phyloP scores from a whole-genome alignment of 2,113 vertebrate genomes.

The Malurus cyaneus region DNA sequence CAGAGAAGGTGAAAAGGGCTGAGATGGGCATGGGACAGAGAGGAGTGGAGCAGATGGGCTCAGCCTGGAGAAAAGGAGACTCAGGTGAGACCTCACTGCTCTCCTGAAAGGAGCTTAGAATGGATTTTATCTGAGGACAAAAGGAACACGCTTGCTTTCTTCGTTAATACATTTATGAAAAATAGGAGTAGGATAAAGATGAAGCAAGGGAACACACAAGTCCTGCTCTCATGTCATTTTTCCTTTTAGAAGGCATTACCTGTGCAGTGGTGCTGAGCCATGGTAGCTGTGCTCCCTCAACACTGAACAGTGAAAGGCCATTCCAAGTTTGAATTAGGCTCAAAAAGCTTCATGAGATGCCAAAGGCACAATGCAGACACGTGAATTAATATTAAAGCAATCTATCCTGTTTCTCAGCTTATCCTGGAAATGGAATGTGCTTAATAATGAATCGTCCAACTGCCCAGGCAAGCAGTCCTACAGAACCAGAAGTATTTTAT shows the following conservation, averaged over 20 bases:
- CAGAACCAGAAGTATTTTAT: slow-evolving; percentile 9
- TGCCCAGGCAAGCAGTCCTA: background rate
- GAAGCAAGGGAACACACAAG: background rate
- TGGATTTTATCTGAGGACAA: background rate
- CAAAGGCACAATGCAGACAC: background rate
- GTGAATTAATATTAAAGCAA: slow-evolving; percentile 1
- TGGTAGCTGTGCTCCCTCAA: background rate
- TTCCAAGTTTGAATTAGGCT: background rate
- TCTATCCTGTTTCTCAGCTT: background rate
- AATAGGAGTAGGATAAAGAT: background rate
- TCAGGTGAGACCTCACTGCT: background rate
- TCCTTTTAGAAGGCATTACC: background rate
- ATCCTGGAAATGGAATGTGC: background rate
- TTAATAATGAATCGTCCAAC: slow-evolving; percentile 37
- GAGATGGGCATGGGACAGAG: background rate
- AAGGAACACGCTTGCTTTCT: background rate
- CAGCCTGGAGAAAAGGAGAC: background rate
- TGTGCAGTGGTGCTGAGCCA: background rate
- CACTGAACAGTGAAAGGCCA: background rate
- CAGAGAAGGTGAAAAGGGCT: background rate
- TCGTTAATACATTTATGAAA: background rate
- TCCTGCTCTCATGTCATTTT: background rate
- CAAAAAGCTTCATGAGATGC: background rate
- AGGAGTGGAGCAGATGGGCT: background rate
- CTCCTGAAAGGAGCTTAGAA: background rate